phyloP scores from a whole-genome alignment of 2,888 invertebrate genomes.

The Cabera pusaria region DNA sequence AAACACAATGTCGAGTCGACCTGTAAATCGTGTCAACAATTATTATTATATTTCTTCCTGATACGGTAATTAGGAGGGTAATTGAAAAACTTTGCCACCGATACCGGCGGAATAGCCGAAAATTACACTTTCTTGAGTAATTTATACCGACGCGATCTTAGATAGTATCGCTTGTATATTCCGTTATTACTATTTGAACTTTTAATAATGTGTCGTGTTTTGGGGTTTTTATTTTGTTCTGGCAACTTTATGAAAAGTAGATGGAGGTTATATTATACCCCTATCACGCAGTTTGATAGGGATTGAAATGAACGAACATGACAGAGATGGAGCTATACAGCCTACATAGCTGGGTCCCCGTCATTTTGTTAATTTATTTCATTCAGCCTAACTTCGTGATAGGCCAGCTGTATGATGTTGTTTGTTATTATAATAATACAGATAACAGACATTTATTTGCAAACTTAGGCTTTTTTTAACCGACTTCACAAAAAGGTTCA shows the following conservation, averaged over 20 bases:
- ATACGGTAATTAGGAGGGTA: constrained; percentile 61
- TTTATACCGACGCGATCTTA: constrained; percentile 58
- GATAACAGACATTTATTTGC: too few species aligned
- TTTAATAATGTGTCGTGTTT: constrained; percentile 63
- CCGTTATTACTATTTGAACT: constrained; percentile 73
- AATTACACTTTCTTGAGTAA: constrained; percentile 70
- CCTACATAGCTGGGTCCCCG: too few species aligned
- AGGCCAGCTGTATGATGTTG: too few species aligned
- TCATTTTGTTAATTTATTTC: too few species aligned
- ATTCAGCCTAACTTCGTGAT: too few species aligned
- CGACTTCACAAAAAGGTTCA: too few species aligned
- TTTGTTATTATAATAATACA: too few species aligned
- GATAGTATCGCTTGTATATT: constrained; percentile 67
- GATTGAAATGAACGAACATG: too few species aligned
- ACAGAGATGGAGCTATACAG: too few species aligned
- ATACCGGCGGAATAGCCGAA: constrained; percentile 63
- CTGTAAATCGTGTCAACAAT: constrained; percentile 43
- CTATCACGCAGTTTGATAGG: too few species aligned
- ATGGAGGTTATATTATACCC: not conserved
- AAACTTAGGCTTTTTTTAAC: too few species aligned
- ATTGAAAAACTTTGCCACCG: constrained; percentile 80
- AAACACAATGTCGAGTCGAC: constrained; percentile 25
- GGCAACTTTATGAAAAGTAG: constrained; percentile 15
- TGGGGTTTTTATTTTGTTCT: constrained; percentile 47
- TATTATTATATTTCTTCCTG: constrained; percentile 51